phyloP scores from a whole-genome alignment of 1,140 invertebrate genomes.

The Colletes gigas region DNA sequence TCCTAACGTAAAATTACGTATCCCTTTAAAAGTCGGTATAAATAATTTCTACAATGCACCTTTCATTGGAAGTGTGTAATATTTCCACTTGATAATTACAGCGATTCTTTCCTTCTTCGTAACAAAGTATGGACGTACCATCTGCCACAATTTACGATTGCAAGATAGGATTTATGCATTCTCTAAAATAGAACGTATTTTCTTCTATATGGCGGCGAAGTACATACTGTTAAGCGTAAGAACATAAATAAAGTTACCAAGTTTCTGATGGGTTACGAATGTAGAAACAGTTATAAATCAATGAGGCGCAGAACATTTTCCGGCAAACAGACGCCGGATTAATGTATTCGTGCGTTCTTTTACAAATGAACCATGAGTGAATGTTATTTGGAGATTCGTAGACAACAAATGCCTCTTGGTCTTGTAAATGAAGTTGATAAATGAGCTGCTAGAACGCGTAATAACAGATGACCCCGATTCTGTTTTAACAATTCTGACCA shows the following conservation, averaged over 20 bases:
- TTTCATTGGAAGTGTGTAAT: not conserved
- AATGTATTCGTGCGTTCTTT: slow-evolving; percentile 3
- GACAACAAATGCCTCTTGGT: slow-evolving; percentile 44
- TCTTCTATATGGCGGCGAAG: not conserved
- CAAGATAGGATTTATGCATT: not conserved
- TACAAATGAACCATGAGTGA: not conserved
- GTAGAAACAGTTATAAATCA: slow-evolving; percentile 46
- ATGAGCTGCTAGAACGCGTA: slow-evolving; percentile 35
- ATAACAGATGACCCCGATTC: slow-evolving; percentile 38
- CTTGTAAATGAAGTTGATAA: slow-evolving; percentile 54
- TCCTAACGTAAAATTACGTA: no score
- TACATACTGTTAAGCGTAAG: no score
- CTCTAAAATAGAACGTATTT: not conserved
- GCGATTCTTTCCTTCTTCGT: not conserved
- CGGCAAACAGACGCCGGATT: slow-evolving; percentile 15
- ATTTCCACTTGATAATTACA: not conserved
- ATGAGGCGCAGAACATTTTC: slow-evolving; percentile 8
- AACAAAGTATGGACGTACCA: no score
- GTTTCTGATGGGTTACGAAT: slow-evolving; percentile 12
- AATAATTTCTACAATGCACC: not conserved
- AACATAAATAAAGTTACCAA: slow-evolving; percentile 22
- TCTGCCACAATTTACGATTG: not conserved
- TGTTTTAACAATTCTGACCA: slow-evolving; percentile 15
- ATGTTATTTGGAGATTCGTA: slow-evolving; percentile 19
- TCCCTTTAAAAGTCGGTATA: no score